Base-by-base conservation (phyloP, 1,140 invertebrate species). In the Armadillidium nasatum region DNA sequence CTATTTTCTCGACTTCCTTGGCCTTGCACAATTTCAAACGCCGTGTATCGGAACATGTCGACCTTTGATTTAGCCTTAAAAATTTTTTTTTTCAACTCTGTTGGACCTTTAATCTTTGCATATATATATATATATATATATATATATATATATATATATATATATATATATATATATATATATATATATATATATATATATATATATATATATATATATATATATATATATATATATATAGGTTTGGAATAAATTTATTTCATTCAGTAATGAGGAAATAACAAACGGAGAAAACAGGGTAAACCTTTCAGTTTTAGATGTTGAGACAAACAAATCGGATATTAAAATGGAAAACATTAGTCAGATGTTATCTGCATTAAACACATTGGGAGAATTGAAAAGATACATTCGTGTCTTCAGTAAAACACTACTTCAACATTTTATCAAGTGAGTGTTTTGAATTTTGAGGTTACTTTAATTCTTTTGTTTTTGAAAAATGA, bases 161-260 rank as follows among this genome's bases (percentile, higher is more conserved):
- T 33, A 33, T 33, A 33, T 33, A 33, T 33, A 33, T 33, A 33
- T 33, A 33, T 33, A 33, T 33, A 33, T 33, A 33, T 33, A 33
- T 33, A 33, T 33, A 33, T 33, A 33, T 33, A 33, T 33, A 33
- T 33, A 33, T 33, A 33, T 33, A 33, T 33, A 33, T 33, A 33
- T 33, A 33, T 33, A 33, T 33, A 33, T 33, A 33, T 33, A 33
- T 33, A 33, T 33, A 33, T 33, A 33, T 33, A 33, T 33, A 33
- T 33, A 33, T 33, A 33, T 33, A 33, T 33, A 33, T 33, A 33
- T 33, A 33, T 33, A 33, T 33, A 33, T 33, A 33, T 33, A 60
- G 50, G 50, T 60, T 13, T 60, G 50, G 50, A 60, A 60, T 60
- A 60, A 60, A 60, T 19, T 60, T 19, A 60, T 60, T 60, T 60